Conservation (phyloP, 92 coral and sea anemone species). For the Desmophyllum pertusum region DNA sequence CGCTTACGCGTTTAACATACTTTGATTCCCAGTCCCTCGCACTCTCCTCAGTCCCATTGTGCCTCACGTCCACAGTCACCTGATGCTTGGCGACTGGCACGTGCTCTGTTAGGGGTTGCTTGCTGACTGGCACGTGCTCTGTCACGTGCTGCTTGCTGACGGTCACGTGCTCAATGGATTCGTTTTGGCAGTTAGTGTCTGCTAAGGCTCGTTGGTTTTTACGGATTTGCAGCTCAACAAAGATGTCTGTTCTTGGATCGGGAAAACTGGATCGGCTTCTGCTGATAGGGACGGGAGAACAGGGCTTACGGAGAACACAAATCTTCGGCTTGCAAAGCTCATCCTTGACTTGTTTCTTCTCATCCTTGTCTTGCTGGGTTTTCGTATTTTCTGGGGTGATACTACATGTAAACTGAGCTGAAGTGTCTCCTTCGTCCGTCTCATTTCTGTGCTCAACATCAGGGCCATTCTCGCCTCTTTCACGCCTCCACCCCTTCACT, state of each 20-base stretch:
- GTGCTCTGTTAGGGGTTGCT: not conserved
- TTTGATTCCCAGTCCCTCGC: conserved; percentile 33
- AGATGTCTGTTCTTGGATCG: conserved; percentile 38
- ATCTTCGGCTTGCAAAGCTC: conserved; percentile 1
- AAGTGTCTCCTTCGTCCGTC: not conserved
- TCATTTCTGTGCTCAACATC: not conserved
- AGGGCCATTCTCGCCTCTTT: not conserved
- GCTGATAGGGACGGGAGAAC: conserved; percentile 31
- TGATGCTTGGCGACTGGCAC: conserved; percentile 13
- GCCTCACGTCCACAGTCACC: conserved; percentile 31
- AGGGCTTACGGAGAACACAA: conserved; percentile 29
- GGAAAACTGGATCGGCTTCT: conserved; percentile 23
- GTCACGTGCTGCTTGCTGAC: not conserved
- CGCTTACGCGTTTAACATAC: conserved; percentile 33
- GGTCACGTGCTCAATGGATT: not conserved
- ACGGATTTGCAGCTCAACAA: conserved; percentile 27
- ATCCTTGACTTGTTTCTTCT: not conserved
- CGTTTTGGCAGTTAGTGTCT: not conserved
- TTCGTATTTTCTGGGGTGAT: not conserved
- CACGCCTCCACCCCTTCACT: not conserved
- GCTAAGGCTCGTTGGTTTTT: conserved; percentile 1
- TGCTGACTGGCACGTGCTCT: not conserved
- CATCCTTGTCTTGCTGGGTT: not conserved
- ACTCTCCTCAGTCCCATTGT: conserved; percentile 16
- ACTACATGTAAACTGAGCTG: not conserved